Evolutionary conservation across 2,797 vertebrate species (phyloP), one percentile per base, ranked within the genome.

Genomic region (Lateolabrax maculatus): DNA sequence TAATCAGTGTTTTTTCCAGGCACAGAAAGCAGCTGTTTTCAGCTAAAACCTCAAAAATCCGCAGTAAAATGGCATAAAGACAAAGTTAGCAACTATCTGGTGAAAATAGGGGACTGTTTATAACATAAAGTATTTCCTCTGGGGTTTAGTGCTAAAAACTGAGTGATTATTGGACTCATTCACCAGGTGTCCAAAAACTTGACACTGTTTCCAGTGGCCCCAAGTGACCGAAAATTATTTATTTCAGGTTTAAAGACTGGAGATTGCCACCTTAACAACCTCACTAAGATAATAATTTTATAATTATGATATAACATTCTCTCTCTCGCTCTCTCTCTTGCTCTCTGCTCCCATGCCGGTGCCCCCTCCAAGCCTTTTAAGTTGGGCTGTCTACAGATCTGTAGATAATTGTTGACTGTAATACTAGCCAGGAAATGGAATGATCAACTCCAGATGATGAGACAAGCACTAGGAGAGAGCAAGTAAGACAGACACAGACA

Each of bases 391-490:
- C 95, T 97, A 95, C 96, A 96, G 96, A 97, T 97, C 94, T 96
- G 90, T 91, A 96, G 95, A 97, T 97, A 97, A 97, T 96, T 95
- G 92, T 93, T 96, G 93, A 94, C 95, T 96, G 96, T 96, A 96
- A 96, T 93, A 94, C 95, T 94, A 96, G 92, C 94, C 97, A 96
- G 97, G 96, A 97, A 97, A 96, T 94, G 93, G 86, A 94, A 91
- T 97, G 95, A 98, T 97, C 95, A 96, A 96, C 93, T 97, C 97
- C 96, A 98, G 97, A 97, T 99, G 97, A 96, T 67, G 44, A 83
- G 77, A 86, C 80, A 86, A 89, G 70, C 65, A 49, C 6, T 7
- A 62, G 41, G 55, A 78, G 60, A 93, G 90, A 86, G 53, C 63
- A 48, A 75, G 60, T 25, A 56, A 67, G 61, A 87, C 56, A 76